phyloP scores from a whole-genome alignment of 2,113 vertebrate species.

The Charadrius vociferus region DNA sequence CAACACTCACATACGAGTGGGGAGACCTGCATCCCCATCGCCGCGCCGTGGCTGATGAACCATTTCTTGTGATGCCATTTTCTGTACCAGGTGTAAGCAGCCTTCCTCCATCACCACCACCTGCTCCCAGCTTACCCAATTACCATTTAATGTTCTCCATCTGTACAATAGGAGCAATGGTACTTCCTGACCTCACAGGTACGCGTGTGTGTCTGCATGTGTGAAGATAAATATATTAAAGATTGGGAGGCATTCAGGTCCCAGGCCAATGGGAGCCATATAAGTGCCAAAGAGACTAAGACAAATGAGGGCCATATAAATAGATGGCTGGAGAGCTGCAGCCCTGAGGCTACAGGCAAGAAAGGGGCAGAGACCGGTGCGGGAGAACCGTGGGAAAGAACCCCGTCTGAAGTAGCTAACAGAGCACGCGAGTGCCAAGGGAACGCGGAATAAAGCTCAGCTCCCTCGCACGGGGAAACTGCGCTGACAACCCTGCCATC shows the following conservation, averaged over 20 bases:
- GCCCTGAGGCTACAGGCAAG: slow-evolving; percentile 35
- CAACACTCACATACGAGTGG: accelerated
- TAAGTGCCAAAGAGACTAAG: slow-evolving; percentile 61
- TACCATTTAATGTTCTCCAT: slow-evolving; percentile 33
- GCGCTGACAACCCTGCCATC: not conserved
- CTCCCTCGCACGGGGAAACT: not conserved
- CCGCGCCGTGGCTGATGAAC: not conserved
- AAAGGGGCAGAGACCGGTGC: not conserved
- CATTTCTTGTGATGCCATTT: not conserved
- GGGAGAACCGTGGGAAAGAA: slow-evolving; percentile 39
- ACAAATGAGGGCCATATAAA: slow-evolving; percentile 65
- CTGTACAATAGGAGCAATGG: not conserved
- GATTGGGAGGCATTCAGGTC: slow-evolving; percentile 35
- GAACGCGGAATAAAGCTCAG: not conserved
- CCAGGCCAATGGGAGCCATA: slow-evolving; percentile 44
- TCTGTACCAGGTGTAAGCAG: not conserved
- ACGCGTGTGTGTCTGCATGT: slow-evolving; percentile 13
- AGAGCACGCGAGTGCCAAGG: not conserved
- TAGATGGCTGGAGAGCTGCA: slow-evolving; percentile 29
- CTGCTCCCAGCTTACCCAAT: slow-evolving; percentile 27
- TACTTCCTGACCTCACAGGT: slow-evolving; percentile 61
- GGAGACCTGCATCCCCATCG: accelerated
- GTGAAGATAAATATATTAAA: slow-evolving; percentile 67
- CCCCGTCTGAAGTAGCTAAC: not conserved
- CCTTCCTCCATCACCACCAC: not conserved